A percentile compares a stretch with the other conserved stretches of the same genome.
Evolutionary conservation across 2,797 vertebrate species (phyloP).

Genomic region (Schizopygopsis malacanthus): DNA sequence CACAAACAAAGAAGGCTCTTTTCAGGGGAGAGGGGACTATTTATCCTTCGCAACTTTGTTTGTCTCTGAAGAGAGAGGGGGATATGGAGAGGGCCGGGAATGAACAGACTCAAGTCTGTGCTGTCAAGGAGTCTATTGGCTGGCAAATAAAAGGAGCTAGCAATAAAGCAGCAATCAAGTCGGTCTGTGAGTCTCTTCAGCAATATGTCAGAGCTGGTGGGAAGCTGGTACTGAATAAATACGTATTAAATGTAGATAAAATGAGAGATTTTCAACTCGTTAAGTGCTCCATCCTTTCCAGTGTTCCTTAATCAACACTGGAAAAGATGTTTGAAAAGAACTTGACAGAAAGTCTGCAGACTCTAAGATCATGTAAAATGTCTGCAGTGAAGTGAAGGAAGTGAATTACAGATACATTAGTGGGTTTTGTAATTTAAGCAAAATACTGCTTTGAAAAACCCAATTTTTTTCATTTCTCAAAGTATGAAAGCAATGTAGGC

Average conservation of each 20-base stretch:
- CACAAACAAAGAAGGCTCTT: constrained; percentile 60
- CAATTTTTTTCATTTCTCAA: no score
- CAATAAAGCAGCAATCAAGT: constrained; percentile 41
- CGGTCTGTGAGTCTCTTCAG: constrained; percentile 18
- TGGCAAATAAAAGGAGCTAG: constrained; percentile 49
- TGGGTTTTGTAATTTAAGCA: neutral
- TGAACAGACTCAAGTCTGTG: constrained; percentile 51
- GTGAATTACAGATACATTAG: neutral
- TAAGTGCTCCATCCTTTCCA: neutral
- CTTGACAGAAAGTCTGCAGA: neutral
- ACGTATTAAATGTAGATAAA: neutral
- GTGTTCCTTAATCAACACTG: neutral
- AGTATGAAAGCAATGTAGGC: neutral
- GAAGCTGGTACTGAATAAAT: constrained; percentile 25
- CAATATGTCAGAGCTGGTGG: constrained; percentile 33
- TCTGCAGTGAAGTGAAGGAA: neutral
- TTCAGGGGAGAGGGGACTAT: constrained; percentile 60
- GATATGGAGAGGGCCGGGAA: constrained; percentile 30
- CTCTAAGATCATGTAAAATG: neutral
- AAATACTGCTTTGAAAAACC: neutral
- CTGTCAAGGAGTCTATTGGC: constrained; percentile 49
- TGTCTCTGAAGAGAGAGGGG: constrained; percentile 55
- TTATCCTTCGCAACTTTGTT: constrained; percentile 73
- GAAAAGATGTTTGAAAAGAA: neutral
- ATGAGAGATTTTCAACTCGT: neutral